These are phyloP conservation scores for Hyperopisus bebe DNA, from an alignment of 2,113 vertebrate genomes.

Conservation along the genomic window DNA sequence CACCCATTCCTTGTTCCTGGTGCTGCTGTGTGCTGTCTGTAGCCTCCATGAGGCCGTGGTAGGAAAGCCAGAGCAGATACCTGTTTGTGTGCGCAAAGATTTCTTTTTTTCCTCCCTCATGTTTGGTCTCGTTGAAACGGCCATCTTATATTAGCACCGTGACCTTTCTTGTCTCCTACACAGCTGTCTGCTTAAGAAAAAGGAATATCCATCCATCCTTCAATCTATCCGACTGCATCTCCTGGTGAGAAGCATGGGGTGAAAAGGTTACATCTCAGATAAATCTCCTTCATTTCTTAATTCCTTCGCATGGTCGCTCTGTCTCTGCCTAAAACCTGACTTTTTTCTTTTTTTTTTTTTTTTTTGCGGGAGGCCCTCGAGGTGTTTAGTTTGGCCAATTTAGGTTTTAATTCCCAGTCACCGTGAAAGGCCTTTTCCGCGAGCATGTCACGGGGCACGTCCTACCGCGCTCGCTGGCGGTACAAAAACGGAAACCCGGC, in stretches of 20 bases:
- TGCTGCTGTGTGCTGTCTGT: background rate
- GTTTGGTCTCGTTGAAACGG: background rate
- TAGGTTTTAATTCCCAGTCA: background rate
- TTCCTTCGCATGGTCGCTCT: background rate
- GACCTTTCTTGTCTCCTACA: background rate
- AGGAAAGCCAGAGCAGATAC: background rate
- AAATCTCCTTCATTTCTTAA: background rate
- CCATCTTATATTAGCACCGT: background rate
- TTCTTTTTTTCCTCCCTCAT: background rate
- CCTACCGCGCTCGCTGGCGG: background rate
- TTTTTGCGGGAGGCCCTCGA: background rate
- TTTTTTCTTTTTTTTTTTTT: background rate
- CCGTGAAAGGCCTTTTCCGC: background rate
- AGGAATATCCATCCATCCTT: background rate
- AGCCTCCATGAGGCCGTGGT: background rate
- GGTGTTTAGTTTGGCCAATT: constrained; percentile 3
- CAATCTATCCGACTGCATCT: background rate
- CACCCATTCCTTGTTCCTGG: background rate
- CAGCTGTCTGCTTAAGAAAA: background rate
- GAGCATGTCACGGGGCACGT: no score
- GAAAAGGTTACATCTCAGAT: background rate
- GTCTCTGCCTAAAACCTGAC: background rate
- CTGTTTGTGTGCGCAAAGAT: background rate
- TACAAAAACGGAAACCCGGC: constrained; percentile 35
- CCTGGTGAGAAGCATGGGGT: background rate